A percentile compares a stretch with the other conserved stretches of the same genome.
Conservation (phyloP, 2,113 vertebrate genomes). For the Trichechus manatus region DNA sequence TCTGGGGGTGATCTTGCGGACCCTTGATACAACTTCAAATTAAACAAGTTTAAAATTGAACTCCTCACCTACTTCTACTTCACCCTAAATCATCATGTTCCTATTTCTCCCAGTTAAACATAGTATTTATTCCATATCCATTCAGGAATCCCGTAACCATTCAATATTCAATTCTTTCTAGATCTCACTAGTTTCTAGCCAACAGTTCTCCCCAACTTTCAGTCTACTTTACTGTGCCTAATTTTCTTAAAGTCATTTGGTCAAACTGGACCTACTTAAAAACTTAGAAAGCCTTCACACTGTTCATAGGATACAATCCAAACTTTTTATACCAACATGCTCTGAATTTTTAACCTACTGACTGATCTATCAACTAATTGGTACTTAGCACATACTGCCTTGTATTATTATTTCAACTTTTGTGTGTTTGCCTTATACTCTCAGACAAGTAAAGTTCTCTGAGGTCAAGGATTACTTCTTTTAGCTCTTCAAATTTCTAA, state of each 20-base stretch:
- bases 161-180: neutral
- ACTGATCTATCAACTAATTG: neutral
- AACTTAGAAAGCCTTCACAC: neutral
- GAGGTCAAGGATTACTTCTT: conserved; percentile 2
- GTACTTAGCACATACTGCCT: neutral
- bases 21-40: neutral
- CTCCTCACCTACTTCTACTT: neutral
- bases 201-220: neutral
- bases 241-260: conserved; percentile 37
- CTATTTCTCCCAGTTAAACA: conserved; percentile 13
- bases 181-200: conserved; percentile 9
- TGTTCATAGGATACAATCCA: conserved; percentile 17
- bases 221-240: neutral
- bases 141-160: neutral
- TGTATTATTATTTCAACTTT: conserved; percentile 40
- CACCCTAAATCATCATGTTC: neutral
- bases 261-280: conserved; percentile 53
- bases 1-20: neutral
- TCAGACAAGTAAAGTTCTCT: conserved; percentile 8
- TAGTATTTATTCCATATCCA: neutral
- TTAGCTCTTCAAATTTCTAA: conserved; percentile 8
- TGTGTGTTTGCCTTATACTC: neutral
- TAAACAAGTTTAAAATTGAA: conserved; percentile 20
- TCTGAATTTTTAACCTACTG: conserved; percentile 58
- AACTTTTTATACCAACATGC: conserved; percentile 51